These are phyloP conservation scores for Ormyrus labotus DNA, from an alignment of 2,888 invertebrate species.

Conservation along the genomic window DNA sequence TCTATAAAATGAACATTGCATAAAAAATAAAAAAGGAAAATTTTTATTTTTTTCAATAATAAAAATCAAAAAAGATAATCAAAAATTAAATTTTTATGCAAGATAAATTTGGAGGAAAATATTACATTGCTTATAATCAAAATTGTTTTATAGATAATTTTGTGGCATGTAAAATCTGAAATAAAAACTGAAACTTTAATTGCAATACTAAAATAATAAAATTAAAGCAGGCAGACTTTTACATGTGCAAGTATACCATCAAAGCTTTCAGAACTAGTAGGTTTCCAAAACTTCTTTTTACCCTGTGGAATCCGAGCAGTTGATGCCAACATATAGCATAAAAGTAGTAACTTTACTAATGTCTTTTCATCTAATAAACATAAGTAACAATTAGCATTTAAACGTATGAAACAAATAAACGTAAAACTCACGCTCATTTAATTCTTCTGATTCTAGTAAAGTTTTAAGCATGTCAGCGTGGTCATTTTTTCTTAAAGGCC, in stretches of 20 bases:
- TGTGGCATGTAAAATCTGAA: too few species aligned
- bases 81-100: too few species aligned
- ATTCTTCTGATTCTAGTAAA: not conserved
- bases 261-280: not conserved
- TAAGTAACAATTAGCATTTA: not conserved
- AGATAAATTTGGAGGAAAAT: too few species aligned
- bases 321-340: not conserved
- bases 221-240: not conserved
- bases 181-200: not conserved
- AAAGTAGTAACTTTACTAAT: not conserved
- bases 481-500: constrained; percentile 10
- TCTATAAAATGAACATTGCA: not conserved
- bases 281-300: not conserved
- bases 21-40: too few species aligned
- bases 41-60: too few species aligned
- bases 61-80: too few species aligned
- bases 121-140: too few species aligned
- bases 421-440: not conserved
- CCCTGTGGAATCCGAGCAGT: not conserved
- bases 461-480: not conserved
- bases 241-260: not conserved
- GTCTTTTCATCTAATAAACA: not conserved
- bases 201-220: not conserved
- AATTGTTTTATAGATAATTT: too few species aligned
- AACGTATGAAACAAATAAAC: not conserved